Base-by-base conservation (phyloP, 2,113 vertebrate species). In the Andinoacara biseriatus region DNA sequence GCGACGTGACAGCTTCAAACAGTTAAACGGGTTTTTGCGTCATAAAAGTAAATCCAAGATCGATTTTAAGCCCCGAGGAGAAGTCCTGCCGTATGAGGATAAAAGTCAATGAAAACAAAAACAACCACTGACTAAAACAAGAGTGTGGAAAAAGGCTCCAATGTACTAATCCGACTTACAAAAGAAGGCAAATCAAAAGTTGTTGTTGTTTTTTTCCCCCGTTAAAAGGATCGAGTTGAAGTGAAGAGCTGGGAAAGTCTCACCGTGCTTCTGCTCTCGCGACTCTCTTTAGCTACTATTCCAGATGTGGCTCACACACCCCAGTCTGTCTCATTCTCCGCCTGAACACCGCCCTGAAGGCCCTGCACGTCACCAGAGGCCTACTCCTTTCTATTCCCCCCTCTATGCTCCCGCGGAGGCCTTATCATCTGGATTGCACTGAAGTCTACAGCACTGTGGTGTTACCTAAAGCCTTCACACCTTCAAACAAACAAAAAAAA, bases 281-380 rank as follows among this genome's bases (percentile, higher is more conserved):
- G 90, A 87, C 93, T 92, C 63, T 91, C 81, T 85, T 87, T 6
- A 83, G 92, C 87, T 92, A 92, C 94, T 94, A 94, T 94, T 95
- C 95, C 95, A 96, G 95, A 96, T 95, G 95, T 94, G 91, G 90
- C 86, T 86, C 87, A 89, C 88, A 91, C 91, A 86, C 87, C 93
- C 92, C 89, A 90, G 86, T 90, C 89, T 15, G 86, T 90, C 86
- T 89, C 89, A 91, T 80, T 91, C 92, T 87, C 88, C 88, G 90
- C 87, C 92, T 92, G 92, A 95, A 95, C 95, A 94, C 95, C 95
- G 95, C 95, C 95, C 95, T 93, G 90, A 80, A 86, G 91, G 92
- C 91, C 90, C 78, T 52, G 91, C 91, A 94, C 95, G 95, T 96
- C 95, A 95, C 91, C 92, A 89, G 80, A 33, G 86, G 81, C 87